Conservation (phyloP, 2,113 vertebrate species). For the Psophia crepitans region DNA sequence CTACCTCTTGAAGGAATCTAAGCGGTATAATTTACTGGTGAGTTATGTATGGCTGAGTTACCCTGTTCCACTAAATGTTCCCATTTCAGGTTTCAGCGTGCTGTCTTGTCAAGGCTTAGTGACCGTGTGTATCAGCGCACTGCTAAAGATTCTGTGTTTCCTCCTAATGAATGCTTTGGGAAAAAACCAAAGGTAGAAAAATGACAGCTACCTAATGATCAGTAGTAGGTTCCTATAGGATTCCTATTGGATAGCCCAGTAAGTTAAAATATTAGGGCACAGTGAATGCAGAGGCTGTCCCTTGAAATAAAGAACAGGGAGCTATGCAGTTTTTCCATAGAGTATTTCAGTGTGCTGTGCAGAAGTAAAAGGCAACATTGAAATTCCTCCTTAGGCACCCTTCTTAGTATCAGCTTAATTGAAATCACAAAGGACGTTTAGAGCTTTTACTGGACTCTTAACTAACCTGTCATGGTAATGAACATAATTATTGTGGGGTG, state of each 20-base stretch:
- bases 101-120: neutral
- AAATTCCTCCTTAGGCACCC: conserved; percentile 3
- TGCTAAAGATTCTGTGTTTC: neutral
- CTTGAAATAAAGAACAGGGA: neutral
- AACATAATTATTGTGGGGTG: conserved; percentile 1
- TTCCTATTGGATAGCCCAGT: neutral
- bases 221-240: neutral
- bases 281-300: neutral
- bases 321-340: neutral
- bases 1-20: neutral
- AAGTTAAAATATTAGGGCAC: neutral
- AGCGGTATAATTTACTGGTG: neutral
- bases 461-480: neutral
- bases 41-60: neutral
- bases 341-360: neutral
- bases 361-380: neutral
- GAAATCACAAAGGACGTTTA: neutral
- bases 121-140: accelerated
- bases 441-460: neutral
- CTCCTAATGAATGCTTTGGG: neutral
- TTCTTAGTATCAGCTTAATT: neutral
- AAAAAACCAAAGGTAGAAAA: neutral
- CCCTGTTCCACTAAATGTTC: neutral
- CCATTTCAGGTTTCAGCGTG: neutral
- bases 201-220: neutral